Conservation (phyloP, 2,797 vertebrate genomes). For the Lepus townsendii region DNA sequence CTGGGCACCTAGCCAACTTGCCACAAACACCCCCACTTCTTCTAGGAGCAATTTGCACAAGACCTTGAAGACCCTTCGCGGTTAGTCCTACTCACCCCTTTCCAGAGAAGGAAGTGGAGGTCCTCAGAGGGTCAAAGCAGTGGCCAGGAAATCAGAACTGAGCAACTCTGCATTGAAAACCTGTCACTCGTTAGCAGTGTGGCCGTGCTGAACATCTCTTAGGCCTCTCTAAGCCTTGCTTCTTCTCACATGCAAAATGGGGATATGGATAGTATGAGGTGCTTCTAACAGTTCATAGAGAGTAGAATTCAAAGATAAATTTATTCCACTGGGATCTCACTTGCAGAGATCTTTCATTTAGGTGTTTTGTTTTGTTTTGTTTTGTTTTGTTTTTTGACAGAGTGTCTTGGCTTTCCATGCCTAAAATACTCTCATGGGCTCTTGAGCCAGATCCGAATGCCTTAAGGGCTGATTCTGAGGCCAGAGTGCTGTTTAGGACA, state of each 20-base stretch:
- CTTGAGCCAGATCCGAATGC: no score
- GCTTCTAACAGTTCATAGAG: no score
- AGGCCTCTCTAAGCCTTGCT: not conserved
- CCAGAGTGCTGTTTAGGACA: no score
- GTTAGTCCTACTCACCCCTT: not conserved
- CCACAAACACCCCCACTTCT: not conserved
- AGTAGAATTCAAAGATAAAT: no score
- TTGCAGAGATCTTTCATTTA: no score
- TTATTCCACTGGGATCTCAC: no score
- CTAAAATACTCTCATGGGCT: no score
- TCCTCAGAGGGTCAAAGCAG: fast-evolving
- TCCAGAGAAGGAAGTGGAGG: not conserved
- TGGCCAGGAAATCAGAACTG: not conserved
- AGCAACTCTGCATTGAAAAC: not conserved
- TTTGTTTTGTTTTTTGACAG: no score
- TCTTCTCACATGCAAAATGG: not conserved
- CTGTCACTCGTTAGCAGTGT: not conserved
- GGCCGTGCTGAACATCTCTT: not conserved
- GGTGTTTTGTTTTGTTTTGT: no score
- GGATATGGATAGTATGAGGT: not conserved
- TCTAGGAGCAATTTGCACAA: not conserved
- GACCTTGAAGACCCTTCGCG: not conserved
- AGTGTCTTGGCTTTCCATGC: no score
- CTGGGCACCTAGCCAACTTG: not conserved
- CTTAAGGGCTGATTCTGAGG: no score